These are phyloP conservation scores for Tapirus terrestris DNA, from an alignment of 2,113 vertebrate species.

Conservation along the genomic window DNA sequence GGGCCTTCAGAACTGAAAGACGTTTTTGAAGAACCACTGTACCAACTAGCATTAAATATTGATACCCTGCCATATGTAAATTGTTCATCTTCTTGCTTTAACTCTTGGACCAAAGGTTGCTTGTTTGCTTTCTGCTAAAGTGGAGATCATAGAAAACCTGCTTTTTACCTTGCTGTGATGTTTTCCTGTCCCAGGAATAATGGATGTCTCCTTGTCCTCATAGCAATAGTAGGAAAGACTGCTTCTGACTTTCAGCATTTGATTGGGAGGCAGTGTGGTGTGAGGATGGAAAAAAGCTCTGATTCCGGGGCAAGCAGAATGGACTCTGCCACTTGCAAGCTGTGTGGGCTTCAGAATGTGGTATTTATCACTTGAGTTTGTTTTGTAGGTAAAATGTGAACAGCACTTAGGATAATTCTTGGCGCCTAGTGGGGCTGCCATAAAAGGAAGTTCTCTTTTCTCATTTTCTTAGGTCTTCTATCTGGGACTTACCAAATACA, in stretches of 20 bases:
- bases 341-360: background rate
- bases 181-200: background rate
- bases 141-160: background rate
- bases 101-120: background rate
- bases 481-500: slow-evolving; percentile 37
- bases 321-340: background rate
- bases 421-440: background rate
- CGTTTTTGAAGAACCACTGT: slow-evolving; percentile 45
- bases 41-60: slow-evolving; percentile 66
- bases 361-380: background rate
- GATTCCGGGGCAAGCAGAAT: background rate
- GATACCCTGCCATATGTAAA: slow-evolving; percentile 69
- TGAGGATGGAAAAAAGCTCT: background rate
- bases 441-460: background rate
- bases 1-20: slow-evolving; percentile 27
- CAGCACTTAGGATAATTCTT: background rate
- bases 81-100: slow-evolving; percentile 67
- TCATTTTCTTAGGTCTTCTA: background rate
- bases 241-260: background rate
- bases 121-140: background rate
- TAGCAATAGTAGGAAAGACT: background rate
- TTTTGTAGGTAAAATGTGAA: background rate
- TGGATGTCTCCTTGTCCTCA: background rate
- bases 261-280: background rate
- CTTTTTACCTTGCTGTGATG: background rate